Evolutionary conservation across 1,140 invertebrate species (phyloP), one percentile per base, ranked within the genome.

Genomic region (Trichomalopsis sarcophagae): DNA sequence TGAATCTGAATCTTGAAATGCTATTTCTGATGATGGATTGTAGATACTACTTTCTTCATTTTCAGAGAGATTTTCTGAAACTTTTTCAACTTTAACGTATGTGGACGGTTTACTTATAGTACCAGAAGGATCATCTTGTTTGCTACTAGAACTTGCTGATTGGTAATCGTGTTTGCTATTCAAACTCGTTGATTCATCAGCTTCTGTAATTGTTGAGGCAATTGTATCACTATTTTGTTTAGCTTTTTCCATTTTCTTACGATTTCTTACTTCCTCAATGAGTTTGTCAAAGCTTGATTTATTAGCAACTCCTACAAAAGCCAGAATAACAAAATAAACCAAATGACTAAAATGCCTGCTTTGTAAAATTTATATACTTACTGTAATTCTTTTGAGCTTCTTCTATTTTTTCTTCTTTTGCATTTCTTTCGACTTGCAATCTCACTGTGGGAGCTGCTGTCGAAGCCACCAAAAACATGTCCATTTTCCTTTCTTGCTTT

Each of bases 381-480:
- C 93, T 87, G 88, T 94, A 94, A 85, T 92, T 91, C 82, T 91
- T 93, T 36, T 93, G 90, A 50, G 89, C 91, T 47, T 92, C 88
- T 79, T 94, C 92, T 87, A 94, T 92, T n/a, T 89, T 21, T 86
- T 92, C 90, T 77, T 92, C 87, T 86, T 91, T 90, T 17, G 89
- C 87, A 86, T 92, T 93, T 87, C 88, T 90, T 77, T 91, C 91
- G 2, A 93, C 80, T 87, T 91, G 88, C 9, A 93, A 84, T 33
- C 81, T 36, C 55, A 40, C 33, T 62, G 27, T 78, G 50, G 36
- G 23, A 17, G 71, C 23, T 55, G 40, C 17, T 17, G 86, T 71
- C 21, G 78, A 66, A 80, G 82, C 62, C 75, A 82, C 73, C 73
- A 79, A 82, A 76, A 85, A 73, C 30, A 74, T 85, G 17, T 89